Conservation (phyloP, 2,797 vertebrate species). For the Geotrypetes seraphini region DNA sequence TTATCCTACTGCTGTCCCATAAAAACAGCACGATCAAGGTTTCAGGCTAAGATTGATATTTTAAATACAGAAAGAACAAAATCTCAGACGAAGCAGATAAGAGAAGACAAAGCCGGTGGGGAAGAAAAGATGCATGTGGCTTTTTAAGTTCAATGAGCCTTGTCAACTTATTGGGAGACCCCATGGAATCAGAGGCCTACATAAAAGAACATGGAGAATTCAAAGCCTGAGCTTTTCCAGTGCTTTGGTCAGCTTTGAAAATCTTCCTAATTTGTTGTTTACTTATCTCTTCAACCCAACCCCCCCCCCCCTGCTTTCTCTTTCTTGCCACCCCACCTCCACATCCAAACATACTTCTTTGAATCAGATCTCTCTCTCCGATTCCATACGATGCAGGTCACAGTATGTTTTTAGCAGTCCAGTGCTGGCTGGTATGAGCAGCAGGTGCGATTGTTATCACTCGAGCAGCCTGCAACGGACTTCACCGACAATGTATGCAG, state of each 20-base stretch:
- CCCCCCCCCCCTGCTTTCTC: too few species aligned
- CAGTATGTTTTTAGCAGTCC: too few species aligned
- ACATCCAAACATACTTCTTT: background rate
- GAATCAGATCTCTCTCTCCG: too few species aligned
- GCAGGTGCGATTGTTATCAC: too few species aligned
- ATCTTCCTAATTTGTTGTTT: too few species aligned
- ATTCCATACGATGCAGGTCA: too few species aligned
- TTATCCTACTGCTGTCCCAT: background rate
- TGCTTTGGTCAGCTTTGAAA: conserved; percentile 35
- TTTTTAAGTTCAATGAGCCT: conserved; percentile 61
- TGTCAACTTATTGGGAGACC: conserved; percentile 45
- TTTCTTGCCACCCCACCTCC: too few species aligned
- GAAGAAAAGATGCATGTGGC: conserved; percentile 44
- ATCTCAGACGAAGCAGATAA: conserved; percentile 49
- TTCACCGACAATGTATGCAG: too few species aligned
- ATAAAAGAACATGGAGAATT: conserved; percentile 57
- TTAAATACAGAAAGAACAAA: conserved; percentile 3
- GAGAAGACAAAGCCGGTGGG: conserved; percentile 35
- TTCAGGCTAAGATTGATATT: background rate
- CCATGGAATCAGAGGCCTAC: conserved; percentile 44
- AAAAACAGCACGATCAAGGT: too few species aligned
- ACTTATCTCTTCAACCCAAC: too few species aligned
- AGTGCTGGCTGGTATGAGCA: too few species aligned
- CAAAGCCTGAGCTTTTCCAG: conserved; percentile 48
- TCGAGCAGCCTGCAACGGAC: too few species aligned